phyloP scores from a whole-genome alignment of 2,797 vertebrate genomes.

The Pelobates cultripes region DNA sequence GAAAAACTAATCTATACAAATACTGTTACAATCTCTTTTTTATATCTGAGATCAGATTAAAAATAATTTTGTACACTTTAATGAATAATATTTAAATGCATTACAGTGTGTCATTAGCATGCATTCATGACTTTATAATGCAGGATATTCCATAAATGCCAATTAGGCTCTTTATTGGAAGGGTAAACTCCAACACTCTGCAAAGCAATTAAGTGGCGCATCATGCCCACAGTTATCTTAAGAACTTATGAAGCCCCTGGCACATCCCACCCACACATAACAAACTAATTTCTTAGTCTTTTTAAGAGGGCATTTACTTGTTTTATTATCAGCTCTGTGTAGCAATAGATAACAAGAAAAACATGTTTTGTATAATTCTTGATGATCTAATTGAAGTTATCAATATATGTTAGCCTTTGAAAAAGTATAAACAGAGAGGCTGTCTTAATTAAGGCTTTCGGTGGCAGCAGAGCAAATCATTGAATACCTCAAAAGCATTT shows the following conservation, averaged over 20 bases:
- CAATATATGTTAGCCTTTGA: too few species aligned
- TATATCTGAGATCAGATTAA: slow-evolving; percentile 44
- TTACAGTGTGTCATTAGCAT: slow-evolving; percentile 25
- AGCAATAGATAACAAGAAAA: too few species aligned
- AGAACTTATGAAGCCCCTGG: too few species aligned
- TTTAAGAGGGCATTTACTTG: too few species aligned
- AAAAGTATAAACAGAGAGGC: too few species aligned
- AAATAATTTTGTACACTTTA: slow-evolving; percentile 35
- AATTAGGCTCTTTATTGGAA: slow-evolving; percentile 22
- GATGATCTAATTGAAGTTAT: too few species aligned
- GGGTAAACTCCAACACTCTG: not conserved
- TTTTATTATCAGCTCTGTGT: too few species aligned
- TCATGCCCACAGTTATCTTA: not conserved
- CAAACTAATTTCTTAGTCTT: too few species aligned
- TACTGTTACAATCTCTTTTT: slow-evolving; percentile 39
- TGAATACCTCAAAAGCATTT: too few species aligned
- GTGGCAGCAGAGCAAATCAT: too few species aligned
- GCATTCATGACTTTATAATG: slow-evolving; percentile 30
- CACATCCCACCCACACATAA: not conserved
- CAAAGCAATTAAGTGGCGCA: not conserved
- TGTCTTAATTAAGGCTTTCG: too few species aligned
- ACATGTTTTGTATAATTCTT: too few species aligned
- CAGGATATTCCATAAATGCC: slow-evolving; percentile 15
- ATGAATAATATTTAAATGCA: slow-evolving; percentile 48
- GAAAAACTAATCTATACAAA: slow-evolving; percentile 51